Conservation (phyloP, 2,888 invertebrate genomes). For the Nezara viridula region DNA sequence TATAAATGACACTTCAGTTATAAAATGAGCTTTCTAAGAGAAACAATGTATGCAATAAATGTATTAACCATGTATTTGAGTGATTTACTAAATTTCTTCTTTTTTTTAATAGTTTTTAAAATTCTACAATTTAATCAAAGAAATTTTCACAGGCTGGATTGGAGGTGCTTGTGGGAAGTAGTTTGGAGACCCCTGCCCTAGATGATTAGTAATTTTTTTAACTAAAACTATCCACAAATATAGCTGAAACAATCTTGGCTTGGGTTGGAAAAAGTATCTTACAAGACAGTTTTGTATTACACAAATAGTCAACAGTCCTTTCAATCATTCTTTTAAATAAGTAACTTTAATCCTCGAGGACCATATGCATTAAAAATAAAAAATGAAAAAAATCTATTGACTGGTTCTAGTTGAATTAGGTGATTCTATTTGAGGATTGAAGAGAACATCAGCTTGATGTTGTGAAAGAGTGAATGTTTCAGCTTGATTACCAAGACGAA, state of each 20-base stretch:
- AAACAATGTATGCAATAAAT: too few species aligned
- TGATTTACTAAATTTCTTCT: too few species aligned
- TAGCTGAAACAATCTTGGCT: neutral
- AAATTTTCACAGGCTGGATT: too few species aligned
- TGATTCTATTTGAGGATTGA: slow-evolving; percentile 65
- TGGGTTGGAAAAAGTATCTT: neutral
- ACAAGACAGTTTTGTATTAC: neutral
- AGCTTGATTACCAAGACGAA: slow-evolving; percentile 63
- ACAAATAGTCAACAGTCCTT: neutral
- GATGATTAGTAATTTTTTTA: neutral
- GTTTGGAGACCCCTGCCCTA: too few species aligned
- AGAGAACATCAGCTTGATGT: slow-evolving; percentile 70
- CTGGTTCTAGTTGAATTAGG: slow-evolving; percentile 63
- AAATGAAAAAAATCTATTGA: slow-evolving; percentile 57
- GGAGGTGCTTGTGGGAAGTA: too few species aligned
- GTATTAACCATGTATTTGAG: too few species aligned
- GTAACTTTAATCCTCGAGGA: neutral
- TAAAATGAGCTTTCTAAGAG: too few species aligned
- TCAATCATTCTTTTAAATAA: neutral
- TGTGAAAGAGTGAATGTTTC: slow-evolving; percentile 70
- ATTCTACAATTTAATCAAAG: too few species aligned
- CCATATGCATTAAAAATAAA: neutral
- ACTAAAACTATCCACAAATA: neutral
- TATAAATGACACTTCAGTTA: too few species aligned
- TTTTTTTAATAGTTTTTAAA: too few species aligned